Base-by-base conservation (phyloP, 2,113 vertebrate species). In the zebrafish (Danio rerio) region DNA sequence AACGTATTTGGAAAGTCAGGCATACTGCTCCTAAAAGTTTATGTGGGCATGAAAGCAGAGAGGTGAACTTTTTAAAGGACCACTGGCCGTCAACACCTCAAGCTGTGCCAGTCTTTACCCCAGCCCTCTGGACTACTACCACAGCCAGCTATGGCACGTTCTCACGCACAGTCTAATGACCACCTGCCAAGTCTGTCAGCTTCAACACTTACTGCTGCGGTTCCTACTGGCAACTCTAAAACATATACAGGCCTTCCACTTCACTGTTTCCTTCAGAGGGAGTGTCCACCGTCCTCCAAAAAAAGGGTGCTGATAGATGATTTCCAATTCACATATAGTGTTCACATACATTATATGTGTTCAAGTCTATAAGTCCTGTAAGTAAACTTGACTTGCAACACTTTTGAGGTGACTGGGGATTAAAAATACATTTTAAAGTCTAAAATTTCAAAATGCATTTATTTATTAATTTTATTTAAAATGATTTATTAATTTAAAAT, bases 131-230 rank as follows among this genome's bases (percentile, higher is more conserved):
- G 70, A 82, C 74, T 45, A 80, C 82, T 72, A 86, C 77, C 87
- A 81, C 80, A 70, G 86, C 85, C 86, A 88, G 88, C 84, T 83
- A 87, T 45, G 81, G 84, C 84, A 92, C 88, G 87, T 90, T 91
- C 91, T 92, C 91, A 92, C 89, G 83, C 89, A 87, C 88, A 89
- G 88, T 89, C 88, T 91, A 91, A 92, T 81, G 86, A 91, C 81
- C 87, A 90, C 84, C 90, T 89, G 87, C 89, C 89, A 89, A 88
- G 59, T 74, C 80, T 87, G 84, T 90, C 88, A 91, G 81, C 83
- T 87, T 76, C 62, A 72, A 83, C 83, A 74, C 88, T 85, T 79
- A 50, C 47, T 77, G 89, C 83, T 86, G 45, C 72, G 86, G 88
- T 84, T 74, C 53, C 31, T 16, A 59, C 61, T 65, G 71, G 62